A percentile compares a stretch with the other conserved stretches of the same genome.
phyloP scores from a whole-genome alignment of 2,888 invertebrate genomes.

The Priocnemis perturbator region DNA sequence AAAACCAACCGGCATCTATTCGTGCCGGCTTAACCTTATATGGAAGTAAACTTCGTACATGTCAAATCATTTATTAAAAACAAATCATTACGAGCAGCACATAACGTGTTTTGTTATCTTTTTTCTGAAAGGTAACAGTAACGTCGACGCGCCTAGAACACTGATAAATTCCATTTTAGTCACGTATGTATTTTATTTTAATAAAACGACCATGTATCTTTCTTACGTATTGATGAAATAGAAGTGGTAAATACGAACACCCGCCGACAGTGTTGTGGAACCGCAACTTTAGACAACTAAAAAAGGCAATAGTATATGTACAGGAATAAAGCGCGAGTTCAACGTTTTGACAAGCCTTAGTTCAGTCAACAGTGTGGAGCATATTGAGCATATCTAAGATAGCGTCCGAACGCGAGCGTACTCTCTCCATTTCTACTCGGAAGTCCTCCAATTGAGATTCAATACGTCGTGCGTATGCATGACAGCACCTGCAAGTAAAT shows the following conservation, averaged over 20 bases:
- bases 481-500: constrained; percentile 55
- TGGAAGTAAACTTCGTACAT: too few relatives aligned
- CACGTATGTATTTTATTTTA: constrained; percentile 47
- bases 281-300: constrained; percentile 32
- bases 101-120: too few relatives aligned
- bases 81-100: too few relatives aligned
- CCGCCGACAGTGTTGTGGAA: constrained; percentile 23
- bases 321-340: constrained; percentile 43
- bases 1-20: neutral
- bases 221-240: constrained; percentile 39
- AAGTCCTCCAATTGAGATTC: constrained; percentile 65
- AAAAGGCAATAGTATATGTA: constrained; percentile 44
- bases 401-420: constrained; percentile 64
- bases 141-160: too few relatives aligned
- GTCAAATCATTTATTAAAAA: too few relatives aligned
- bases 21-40: too few relatives aligned
- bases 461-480: constrained; percentile 51
- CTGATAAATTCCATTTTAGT: constrained; percentile 1
- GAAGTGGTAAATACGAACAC: constrained; percentile 33
- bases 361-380: constrained; percentile 52
- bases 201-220: constrained; percentile 58
- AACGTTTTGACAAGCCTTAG: constrained; percentile 34
- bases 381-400: constrained; percentile 65
- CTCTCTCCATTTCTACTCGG: constrained; percentile 63
- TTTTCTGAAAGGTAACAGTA: too few relatives aligned